Conservation (phyloP, 64 coral and sea anemone genomes). For the Porites australiensis region DNA sequence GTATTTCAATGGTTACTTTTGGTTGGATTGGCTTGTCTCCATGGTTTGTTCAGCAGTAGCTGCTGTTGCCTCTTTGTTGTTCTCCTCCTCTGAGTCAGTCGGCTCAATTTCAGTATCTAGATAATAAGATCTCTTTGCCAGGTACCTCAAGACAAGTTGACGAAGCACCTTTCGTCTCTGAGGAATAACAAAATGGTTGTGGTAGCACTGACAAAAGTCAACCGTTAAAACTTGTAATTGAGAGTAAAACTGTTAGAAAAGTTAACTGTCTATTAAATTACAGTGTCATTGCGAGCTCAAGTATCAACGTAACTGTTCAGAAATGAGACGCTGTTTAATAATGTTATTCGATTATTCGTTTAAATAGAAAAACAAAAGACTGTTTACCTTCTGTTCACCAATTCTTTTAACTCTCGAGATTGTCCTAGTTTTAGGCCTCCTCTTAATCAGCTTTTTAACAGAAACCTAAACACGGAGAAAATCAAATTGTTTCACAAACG, state of each 20-base stretch:
- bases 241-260: no score
- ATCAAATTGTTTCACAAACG: no score
- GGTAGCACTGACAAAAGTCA: background rate
- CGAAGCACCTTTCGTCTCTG: constrained; percentile 40
- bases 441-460: background rate
- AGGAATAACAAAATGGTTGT: background rate
- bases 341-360: no score
- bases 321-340: no score
- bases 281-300: no score
- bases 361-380: no score
- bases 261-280: no score
- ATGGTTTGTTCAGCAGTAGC: no score
- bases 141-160: background rate
- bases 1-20: background rate
- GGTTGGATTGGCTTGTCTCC: background rate
- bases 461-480: background rate
- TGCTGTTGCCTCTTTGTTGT: background rate
- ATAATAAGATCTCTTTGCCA: background rate
- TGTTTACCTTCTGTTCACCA: background rate
- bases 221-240: background rate
- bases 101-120: background rate
- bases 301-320: no score
- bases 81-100: background rate
- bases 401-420: constrained; percentile 1
- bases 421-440: background rate